Base-by-base conservation (phyloP, 2,888 invertebrate genomes). In the Ceratothoa steindachneri region DNA sequence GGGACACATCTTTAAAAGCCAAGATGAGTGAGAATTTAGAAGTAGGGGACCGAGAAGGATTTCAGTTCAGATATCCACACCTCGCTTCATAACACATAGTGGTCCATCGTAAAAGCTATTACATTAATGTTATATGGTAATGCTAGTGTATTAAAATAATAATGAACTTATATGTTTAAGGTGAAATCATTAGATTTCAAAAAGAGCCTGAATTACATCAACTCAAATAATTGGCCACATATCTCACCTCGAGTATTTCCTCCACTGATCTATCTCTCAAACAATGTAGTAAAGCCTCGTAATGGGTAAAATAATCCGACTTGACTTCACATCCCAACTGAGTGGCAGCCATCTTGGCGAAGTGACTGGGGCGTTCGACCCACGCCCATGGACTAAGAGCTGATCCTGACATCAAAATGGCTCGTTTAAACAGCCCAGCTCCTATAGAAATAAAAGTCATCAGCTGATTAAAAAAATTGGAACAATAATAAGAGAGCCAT, bases 341-440 rank as follows among this genome's bases (percentile, higher is more conserved):
- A 91, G 92, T 0, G 92, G 93, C 84, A 92, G 93, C 82, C 78
- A 83, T 82, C 29, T 81, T 77, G 4, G 83, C 83, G 71, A 82
- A 82, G 30, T 82, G 82, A 53, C 82, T 81, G 0, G 85, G 83
- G 30, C 84, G 83, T 24, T 93, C 92, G 0, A 95, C 92, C 67
- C 92, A 87, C 0, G 95, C 94, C 83, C 83, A 83, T n/a, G 83
- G 82, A 68, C 81, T 82, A 51, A 83, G 71, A 12, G 83, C 82
- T 9, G 83, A 83, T 3, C 83, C 83, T 68, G 82, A 82, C 81
- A 82, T 82, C 72, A 83, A 80, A 67, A 83, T 82, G 41, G 81
- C 83, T 73, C 83, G 81, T 41, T 82, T 81, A 75, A 83, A 83
- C 29, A 83, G 74, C 24, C 82, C 83, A 9, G 77, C 72, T 22